Percentiles rank a stretch among this genome's conserved stretches.
Evolutionary conservation across 2,797 vertebrate species (phyloP).

Genomic region (Prunella strophiata): DNA sequence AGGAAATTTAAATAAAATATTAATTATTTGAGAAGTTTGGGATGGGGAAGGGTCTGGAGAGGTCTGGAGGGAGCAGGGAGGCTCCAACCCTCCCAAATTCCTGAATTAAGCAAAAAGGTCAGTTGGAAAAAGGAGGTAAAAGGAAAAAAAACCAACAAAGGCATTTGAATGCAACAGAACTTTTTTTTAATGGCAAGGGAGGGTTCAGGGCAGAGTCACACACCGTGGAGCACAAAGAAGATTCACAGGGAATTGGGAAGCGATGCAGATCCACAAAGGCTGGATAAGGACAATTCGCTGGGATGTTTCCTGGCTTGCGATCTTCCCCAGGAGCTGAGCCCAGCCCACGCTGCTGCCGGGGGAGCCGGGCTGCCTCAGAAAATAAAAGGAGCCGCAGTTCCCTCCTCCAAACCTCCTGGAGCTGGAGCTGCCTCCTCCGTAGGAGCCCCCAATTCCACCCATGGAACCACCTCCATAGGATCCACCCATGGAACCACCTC

Average conservation of each 20-base stretch:
- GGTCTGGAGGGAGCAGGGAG: accelerated
- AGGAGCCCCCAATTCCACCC: no score
- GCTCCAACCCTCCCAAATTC: neutral
- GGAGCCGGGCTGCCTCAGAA: neutral
- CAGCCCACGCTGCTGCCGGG: neutral
- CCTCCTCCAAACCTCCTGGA: neutral
- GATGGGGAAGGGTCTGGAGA: neutral
- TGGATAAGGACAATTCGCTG: neutral
- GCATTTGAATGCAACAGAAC: neutral
- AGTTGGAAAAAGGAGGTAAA: neutral
- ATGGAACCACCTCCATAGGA: no score
- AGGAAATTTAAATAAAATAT: neutral
- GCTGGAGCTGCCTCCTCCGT: neutral
- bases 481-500: no score
- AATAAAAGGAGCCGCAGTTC: neutral
- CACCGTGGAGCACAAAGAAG: accelerated
- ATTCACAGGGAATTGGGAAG: neutral
- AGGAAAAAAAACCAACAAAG: neutral
- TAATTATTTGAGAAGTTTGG: accelerated
- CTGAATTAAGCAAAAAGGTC: neutral
- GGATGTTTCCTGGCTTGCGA: neutral
- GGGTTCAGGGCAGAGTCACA: neutral
- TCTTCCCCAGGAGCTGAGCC: neutral
- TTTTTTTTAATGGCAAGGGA: constrained; percentile 3
- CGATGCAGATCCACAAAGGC: neutral